These are phyloP conservation scores for Brenthis daphne DNA, from an alignment of 2,888 invertebrate species.

Conservation along the genomic window DNA sequence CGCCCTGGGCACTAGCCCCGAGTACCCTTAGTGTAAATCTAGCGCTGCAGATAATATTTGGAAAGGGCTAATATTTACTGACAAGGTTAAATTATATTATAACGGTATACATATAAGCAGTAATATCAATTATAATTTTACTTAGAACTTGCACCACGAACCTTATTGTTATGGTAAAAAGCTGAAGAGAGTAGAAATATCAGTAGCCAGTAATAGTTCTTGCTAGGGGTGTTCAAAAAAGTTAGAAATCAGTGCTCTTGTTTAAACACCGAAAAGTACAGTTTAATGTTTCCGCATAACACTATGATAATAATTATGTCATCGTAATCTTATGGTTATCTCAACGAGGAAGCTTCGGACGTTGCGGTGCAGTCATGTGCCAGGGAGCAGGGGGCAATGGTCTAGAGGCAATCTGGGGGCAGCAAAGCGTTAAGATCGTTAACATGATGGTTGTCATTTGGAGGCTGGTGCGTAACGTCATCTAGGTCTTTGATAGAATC, in stretches of 20 bases:
- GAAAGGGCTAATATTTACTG: too few species aligned
- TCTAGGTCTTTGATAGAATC: slow-evolving; percentile 37
- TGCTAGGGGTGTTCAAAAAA: too few species aligned
- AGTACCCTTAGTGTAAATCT: too few species aligned
- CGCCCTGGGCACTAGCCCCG: too few species aligned
- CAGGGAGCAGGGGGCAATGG: slow-evolving; percentile 76
- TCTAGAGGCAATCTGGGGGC: slow-evolving; percentile 76
- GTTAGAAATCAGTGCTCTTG: background rate
- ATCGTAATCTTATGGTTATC: slow-evolving; percentile 28
- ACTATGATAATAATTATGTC: slow-evolving; percentile 13
- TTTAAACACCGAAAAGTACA: background rate
- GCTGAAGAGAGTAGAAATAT: too few species aligned
- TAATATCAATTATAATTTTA: too few species aligned
- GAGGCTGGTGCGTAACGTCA: slow-evolving; percentile 51
- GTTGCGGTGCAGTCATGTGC: slow-evolving; percentile 72
- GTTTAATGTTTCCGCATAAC: background rate
- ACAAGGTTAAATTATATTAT: too few species aligned
- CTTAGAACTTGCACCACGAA: too few species aligned
- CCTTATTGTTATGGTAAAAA: too few species aligned
- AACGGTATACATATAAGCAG: too few species aligned
- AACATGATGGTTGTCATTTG: slow-evolving; percentile 70
- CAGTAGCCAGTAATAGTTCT: too few species aligned
- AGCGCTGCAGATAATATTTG: too few species aligned
- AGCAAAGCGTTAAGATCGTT: slow-evolving; percentile 80
- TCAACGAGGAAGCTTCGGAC: slow-evolving; percentile 66